Percentiles rank a stretch among this genome's conserved stretches.
These are phyloP conservation scores for Cryptoprocta ferox DNA, from an alignment of 2,797 vertebrate genomes.

Conservation along the genomic window DNA sequence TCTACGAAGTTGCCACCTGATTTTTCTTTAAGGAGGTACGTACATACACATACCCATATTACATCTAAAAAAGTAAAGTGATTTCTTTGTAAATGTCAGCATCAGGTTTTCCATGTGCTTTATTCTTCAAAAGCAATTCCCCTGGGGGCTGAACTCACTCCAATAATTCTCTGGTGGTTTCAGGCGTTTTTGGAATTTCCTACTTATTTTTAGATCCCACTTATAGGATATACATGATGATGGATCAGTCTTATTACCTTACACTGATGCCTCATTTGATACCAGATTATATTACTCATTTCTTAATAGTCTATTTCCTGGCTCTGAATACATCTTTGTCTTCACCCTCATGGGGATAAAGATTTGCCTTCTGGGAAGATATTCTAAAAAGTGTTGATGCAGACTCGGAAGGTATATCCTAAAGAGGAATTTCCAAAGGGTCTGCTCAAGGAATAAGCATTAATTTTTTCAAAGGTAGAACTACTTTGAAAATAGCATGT, in stretches of 20 bases:
- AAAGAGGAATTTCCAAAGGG: background rate
- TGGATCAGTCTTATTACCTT: background rate
- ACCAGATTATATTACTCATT: background rate
- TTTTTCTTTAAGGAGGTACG: background rate
- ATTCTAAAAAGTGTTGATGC: background rate
- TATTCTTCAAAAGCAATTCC: background rate
- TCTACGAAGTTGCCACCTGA: background rate
- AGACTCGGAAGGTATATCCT: background rate
- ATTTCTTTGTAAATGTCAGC: background rate
- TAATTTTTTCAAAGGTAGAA: slow-evolving; percentile 30
- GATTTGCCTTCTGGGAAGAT: background rate
- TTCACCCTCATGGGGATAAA: background rate
- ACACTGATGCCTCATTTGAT: background rate
- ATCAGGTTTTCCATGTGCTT: background rate
- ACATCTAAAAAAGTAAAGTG: background rate
- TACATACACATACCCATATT: background rate
- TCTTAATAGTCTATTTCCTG: slow-evolving; percentile 13
- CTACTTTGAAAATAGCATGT: background rate
- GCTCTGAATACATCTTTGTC: background rate
- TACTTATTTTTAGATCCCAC: slow-evolving; percentile 1
- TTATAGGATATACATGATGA: background rate
- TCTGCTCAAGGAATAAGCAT: background rate
- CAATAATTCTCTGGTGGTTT: background rate
- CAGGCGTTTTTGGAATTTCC: background rate
- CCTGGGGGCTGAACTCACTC: background rate